Evolutionary conservation across 37 sponge, comb jelly and placozoan species (phyloP), one percentile per base, ranked within the genome.

Genomic region (Geodia barretti): DNA sequence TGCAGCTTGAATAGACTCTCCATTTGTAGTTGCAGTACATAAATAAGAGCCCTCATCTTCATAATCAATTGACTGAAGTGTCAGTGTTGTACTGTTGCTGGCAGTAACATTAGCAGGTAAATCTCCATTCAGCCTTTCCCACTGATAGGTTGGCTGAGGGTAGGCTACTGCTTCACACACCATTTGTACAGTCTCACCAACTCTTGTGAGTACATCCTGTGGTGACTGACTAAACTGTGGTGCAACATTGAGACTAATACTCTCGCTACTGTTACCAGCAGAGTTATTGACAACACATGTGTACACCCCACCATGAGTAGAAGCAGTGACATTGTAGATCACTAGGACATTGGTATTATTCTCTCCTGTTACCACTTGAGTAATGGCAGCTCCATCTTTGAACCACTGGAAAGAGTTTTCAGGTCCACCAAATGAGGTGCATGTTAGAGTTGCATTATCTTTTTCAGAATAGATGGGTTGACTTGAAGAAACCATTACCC

Each of bases 241-340:
- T 2, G 33, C 7, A 3, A 79, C 71, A 42, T 68, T 23, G 5
- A 79, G 70, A 3, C n/a, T n/a, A 35, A 38, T 26, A 4, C 19
- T 43, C 14, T 21, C 68, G 21, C 17, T 42, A 25, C 32, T 71
- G 2, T 25, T 20, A 1, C 94, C 91, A 60, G 86, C 94, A 30
- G 61, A 74, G 73, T 93, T 93, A 37, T 38, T 72, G 17, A 81
- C 94, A 19, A 71, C 60, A 75, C 92, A 92, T 4, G 39, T 68
- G 70, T 92, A 92, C 35, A 11, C 42, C 21, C 88, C 94, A n/a
- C 91, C 89, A 74, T 78, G 71, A 29, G 70, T 29, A 34, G 87
- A 39, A 2, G 11, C 47, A 34, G 72, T 64, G 5, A 84, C 64
- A 32, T 31, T 68, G 59, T 87, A 93, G 8, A 11, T 81, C 21